phyloP scores from a whole-genome alignment of 1,140 invertebrate genomes.

The Lordiphosa clarofinis region DNA sequence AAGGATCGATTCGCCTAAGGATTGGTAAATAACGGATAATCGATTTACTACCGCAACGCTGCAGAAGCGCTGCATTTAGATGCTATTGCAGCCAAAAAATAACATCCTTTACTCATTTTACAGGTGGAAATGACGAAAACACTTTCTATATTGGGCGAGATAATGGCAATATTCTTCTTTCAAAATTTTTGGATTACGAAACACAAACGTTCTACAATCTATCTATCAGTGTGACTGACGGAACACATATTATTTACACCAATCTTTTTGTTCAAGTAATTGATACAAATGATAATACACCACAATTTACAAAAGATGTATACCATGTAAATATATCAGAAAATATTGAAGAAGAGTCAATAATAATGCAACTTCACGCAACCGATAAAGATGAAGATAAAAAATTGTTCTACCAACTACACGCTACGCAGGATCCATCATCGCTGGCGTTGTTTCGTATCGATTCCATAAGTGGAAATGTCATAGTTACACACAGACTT shows the following conservation, averaged over 20 bases:
- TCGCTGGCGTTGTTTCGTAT: slow-evolving; percentile 89
- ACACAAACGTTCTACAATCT: slow-evolving; percentile 88
- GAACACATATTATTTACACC: slow-evolving; percentile 85
- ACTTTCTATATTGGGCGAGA: slow-evolving; percentile 93
- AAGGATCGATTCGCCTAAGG: too few species aligned
- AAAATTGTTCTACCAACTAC: slow-evolving; percentile 88
- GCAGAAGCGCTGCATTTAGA: too few species aligned
- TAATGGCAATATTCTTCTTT: slow-evolving; percentile 92
- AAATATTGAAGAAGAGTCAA: slow-evolving; percentile 81
- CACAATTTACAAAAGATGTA: slow-evolving; percentile 85
- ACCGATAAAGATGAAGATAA: slow-evolving; percentile 87
- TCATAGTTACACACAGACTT: slow-evolving; percentile 85
- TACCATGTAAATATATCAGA: slow-evolving; percentile 90
- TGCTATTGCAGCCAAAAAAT: too few species aligned
- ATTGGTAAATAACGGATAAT: too few species aligned
- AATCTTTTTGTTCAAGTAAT: slow-evolving; percentile 87
- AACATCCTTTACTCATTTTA: slow-evolving; percentile 6
- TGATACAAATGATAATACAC: slow-evolving; percentile 91
- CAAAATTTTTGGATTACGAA: slow-evolving; percentile 91
- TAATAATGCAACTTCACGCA: slow-evolving; percentile 85
- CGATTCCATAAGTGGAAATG: slow-evolving; percentile 87
- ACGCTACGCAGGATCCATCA: slow-evolving; percentile 87
- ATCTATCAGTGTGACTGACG: slow-evolving; percentile 93
- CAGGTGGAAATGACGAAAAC: slow-evolving; percentile 90
- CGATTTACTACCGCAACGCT: too few species aligned